A percentile compares a stretch with the other conserved stretches of the same genome.
Evolutionary conservation across 2,888 invertebrate species (phyloP).

Genomic region (Calliphora vomitoria): DNA sequence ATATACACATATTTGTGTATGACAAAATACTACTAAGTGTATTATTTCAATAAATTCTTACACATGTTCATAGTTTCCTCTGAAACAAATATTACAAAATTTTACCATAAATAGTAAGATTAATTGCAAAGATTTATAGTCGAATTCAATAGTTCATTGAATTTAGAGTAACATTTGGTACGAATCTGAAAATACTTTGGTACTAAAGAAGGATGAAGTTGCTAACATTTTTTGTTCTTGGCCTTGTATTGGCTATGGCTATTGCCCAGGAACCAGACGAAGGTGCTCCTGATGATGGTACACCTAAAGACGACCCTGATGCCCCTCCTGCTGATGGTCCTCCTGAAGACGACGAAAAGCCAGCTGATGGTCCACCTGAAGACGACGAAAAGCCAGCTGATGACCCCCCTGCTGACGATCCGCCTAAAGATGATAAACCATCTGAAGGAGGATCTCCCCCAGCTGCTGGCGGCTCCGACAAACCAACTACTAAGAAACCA

Average conservation of each 20-base stretch:
- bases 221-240: not conserved
- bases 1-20: too few species aligned
- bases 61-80: too few species aligned
- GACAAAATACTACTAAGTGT: too few species aligned
- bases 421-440: not conserved
- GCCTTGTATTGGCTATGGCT: not conserved
- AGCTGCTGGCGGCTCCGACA: not conserved
- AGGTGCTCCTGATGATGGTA: not conserved
- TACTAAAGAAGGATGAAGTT: not conserved
- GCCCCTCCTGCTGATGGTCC: too few species aligned
- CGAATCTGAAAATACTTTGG: not conserved
- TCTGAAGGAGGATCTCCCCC: too few species aligned
- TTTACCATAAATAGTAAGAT: not conserved
- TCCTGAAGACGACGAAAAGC: too few species aligned
- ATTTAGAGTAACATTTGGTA: not conserved
- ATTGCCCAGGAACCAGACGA: not conserved
- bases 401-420: not conserved
- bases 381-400: too few species aligned
- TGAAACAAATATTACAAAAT: too few species aligned
- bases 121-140: not conserved
- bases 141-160: not conserved
- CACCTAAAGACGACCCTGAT: too few species aligned
- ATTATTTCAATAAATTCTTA: too few species aligned
- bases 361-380: too few species aligned
- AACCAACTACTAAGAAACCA: not conserved